Percentiles rank a stretch among this genome's conserved stretches.
These are phyloP conservation scores for Aproaerema taeniolella DNA, from an alignment of 2,888 invertebrate species.

Conservation along the genomic window DNA sequence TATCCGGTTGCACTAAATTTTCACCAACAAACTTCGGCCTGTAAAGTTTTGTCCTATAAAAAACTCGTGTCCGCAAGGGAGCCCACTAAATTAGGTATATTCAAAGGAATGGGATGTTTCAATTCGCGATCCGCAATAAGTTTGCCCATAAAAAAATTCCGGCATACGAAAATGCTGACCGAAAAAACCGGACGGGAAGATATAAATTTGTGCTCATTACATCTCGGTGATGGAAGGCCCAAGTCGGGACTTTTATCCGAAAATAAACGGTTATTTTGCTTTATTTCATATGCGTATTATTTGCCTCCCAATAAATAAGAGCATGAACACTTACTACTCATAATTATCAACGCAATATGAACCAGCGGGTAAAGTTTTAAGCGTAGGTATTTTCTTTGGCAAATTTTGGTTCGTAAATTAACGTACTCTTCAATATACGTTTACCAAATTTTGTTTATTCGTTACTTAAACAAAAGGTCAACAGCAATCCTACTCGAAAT, in stretches of 20 bases:
- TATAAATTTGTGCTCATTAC: slow-evolving; percentile 31
- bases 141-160: slow-evolving; percentile 27
- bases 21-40: slow-evolving; percentile 30
- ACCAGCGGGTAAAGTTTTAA: too few relatives aligned
- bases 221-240: slow-evolving; percentile 16
- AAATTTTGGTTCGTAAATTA: too few relatives aligned
- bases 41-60: slow-evolving; percentile 35
- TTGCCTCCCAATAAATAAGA: too few relatives aligned
- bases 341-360: too few relatives aligned
- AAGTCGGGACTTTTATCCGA: neutral
- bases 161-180: slow-evolving; percentile 26
- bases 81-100: slow-evolving; percentile 52
- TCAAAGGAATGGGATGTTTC: slow-evolving; percentile 46
- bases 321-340: too few relatives aligned
- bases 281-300: neutral
- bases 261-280: slow-evolving; percentile 7
- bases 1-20: slow-evolving; percentile 20
- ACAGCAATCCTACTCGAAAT: too few relatives aligned
- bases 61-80: slow-evolving; percentile 25
- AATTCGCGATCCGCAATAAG: slow-evolving; percentile 35
- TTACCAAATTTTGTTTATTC: too few relatives aligned
- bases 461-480: too few relatives aligned
- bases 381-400: too few relatives aligned
- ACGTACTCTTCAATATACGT: too few relatives aligned
- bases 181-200: slow-evolving; percentile 23